A percentile compares a stretch with the other conserved stretches of the same genome.
phyloP scores from a whole-genome alignment of 2,113 vertebrate genomes.

The Clinocottus analis region DNA sequence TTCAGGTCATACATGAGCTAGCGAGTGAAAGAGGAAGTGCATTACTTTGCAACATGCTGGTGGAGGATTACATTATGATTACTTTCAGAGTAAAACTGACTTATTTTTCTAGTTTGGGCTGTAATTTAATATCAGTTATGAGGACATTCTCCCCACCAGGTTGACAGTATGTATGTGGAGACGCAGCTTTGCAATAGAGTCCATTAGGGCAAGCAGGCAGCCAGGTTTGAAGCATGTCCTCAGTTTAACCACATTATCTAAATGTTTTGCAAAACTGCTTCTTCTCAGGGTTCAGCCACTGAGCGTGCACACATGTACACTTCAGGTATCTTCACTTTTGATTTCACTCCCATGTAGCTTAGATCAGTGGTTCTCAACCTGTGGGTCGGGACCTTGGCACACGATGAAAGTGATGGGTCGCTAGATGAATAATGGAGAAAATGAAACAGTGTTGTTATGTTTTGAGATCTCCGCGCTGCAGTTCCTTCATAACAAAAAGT shows the following conservation, averaged over 20 bases:
- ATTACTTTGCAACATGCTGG: constrained; percentile 31
- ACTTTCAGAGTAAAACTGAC: constrained; percentile 20
- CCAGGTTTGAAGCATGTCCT: constrained; percentile 19
- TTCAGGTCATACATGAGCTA: constrained; percentile 33
- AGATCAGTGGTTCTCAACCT: background rate
- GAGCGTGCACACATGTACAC: background rate
- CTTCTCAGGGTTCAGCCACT: background rate
- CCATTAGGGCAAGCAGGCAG: background rate
- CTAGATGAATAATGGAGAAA: background rate
- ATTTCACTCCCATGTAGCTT: background rate
- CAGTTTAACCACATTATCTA: constrained; percentile 8
- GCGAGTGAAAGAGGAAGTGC: constrained; percentile 33
- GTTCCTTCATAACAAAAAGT: background rate
- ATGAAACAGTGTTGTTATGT: background rate
- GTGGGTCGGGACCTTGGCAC: background rate
- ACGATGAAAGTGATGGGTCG: background rate
- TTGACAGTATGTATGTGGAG: background rate
- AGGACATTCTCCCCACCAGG: constrained; percentile 25
- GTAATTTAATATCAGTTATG: constrained; percentile 24
- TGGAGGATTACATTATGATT: constrained; percentile 28
- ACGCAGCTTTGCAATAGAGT: constrained; percentile 17
- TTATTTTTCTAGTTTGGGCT: constrained; percentile 36
- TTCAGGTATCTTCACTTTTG: background rate
- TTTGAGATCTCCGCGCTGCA: no score
- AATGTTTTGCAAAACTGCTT: background rate